Evolutionary conservation across 2,797 vertebrate species (phyloP).

Genomic region (Hylomyscus alleni): DNA sequence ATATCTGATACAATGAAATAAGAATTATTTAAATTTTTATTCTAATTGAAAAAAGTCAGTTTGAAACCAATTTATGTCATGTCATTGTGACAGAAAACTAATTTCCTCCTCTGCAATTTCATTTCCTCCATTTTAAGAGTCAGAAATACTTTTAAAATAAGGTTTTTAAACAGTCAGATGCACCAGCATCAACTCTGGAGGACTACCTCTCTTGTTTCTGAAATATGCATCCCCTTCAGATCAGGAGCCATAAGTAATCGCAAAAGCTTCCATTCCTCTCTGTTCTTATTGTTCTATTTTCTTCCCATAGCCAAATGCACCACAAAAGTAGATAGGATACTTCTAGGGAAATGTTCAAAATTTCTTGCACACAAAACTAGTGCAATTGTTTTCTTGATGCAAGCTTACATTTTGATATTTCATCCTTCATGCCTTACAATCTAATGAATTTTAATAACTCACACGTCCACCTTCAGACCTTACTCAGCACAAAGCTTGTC

Average conservation of each 20-base stretch:
- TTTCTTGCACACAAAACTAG: background rate
- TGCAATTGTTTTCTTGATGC: background rate
- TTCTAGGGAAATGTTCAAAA: background rate
- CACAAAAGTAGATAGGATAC: background rate
- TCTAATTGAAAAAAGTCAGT: background rate
- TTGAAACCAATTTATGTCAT: background rate
- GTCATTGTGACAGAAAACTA: slow-evolving; percentile 72
- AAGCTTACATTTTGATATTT: background rate
- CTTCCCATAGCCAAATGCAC: background rate
- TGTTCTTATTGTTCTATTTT: background rate
- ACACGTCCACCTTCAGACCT: background rate
- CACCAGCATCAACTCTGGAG: background rate
- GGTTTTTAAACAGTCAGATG: background rate
- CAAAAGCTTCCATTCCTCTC: background rate
- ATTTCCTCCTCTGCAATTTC: slow-evolving; percentile 42
- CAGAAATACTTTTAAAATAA: slow-evolving; percentile 33
- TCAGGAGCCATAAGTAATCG: background rate
- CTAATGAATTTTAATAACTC: background rate
- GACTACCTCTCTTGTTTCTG: background rate
- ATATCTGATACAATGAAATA: background rate
- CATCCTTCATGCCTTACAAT: background rate
- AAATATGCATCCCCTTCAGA: background rate
- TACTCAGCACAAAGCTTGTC: background rate
- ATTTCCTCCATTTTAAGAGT: slow-evolving; percentile 1
- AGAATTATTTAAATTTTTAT: background rate